A percentile compares a stretch with the other conserved stretches of the same genome.
These are phyloP conservation scores for Proisotoma minuta DNA, from an alignment of 2,888 invertebrate species.

Conservation along the genomic window DNA sequence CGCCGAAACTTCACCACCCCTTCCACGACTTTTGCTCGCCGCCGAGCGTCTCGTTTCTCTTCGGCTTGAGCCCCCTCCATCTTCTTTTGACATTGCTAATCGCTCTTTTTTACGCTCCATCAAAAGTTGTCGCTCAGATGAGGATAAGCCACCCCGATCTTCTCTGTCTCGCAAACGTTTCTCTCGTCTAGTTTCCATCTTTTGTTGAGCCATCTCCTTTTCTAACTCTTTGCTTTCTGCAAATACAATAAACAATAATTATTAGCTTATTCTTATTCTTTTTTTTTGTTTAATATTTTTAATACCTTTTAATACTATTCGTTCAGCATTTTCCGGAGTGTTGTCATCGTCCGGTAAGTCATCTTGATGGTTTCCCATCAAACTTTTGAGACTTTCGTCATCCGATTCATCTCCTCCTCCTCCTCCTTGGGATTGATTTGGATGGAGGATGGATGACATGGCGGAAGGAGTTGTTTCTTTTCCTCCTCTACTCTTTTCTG, in stretches of 20 bases:
- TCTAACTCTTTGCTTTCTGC: conserved; percentile 47
- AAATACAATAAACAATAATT: neutral
- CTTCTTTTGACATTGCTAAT: conserved; percentile 48
- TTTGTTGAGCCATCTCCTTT: conserved; percentile 47
- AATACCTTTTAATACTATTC: conserved; percentile 46
- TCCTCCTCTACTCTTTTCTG: neutral
- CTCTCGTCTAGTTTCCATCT: conserved; percentile 46
- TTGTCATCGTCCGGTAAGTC: conserved; percentile 48
- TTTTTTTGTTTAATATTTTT: neutral
- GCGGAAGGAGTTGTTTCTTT: neutral
- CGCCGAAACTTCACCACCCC: no score
- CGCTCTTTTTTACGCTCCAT: conserved; percentile 49
- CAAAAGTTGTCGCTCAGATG: conserved; percentile 48
- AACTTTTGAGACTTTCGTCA: conserved; percentile 50
- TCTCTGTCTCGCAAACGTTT: conserved; percentile 41
- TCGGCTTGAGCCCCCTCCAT: conserved; percentile 3
- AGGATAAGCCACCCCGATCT: conserved; percentile 42
- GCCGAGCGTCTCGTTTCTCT: conserved; percentile 21
- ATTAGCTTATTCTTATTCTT: neutral
- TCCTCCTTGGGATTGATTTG: conserved; percentile 16
- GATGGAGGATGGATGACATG: conserved; percentile 15
- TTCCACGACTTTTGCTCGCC: conserved; percentile 31
- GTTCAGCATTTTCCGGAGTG: conserved; percentile 45
- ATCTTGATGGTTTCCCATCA: conserved; percentile 50
- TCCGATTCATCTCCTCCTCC: conserved; percentile 48